Percentiles rank a stretch among this genome's conserved stretches.
Conservation (phyloP, 2,888 invertebrate genomes). For the Bellardia bayeri region DNA sequence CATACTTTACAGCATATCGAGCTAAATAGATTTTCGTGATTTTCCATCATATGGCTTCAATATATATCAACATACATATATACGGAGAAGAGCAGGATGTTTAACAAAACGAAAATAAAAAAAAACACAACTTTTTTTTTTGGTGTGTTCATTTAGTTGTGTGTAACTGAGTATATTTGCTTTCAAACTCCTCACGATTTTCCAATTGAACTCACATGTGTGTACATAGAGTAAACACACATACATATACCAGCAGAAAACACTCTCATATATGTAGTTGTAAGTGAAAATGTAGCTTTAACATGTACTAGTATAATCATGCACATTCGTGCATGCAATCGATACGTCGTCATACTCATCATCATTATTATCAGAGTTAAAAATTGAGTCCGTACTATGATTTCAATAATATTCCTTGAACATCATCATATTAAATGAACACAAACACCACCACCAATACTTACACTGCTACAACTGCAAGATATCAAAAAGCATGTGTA, state of each 20-base stretch:
- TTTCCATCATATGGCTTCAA: constrained; percentile 72
- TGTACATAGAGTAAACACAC: constrained; percentile 66
- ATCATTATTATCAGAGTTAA: constrained; percentile 70
- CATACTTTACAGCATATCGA: constrained; percentile 74
- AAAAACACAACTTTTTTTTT: constrained; percentile 24
- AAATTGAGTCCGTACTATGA: constrained; percentile 70
- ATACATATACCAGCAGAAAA: constrained; percentile 44
- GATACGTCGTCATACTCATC: constrained; percentile 81
- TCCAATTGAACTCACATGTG: constrained; percentile 81
- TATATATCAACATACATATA: constrained; percentile 7
- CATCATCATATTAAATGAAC: constrained; percentile 71
- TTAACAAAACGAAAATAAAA: not conserved
- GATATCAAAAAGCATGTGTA: constrained; percentile 67
- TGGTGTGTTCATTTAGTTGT: constrained; percentile 39
- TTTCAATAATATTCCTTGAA: constrained; percentile 70
- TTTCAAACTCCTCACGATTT: constrained; percentile 80
- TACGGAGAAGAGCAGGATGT: not conserved
- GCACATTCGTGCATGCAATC: constrained; percentile 83
- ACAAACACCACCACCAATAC: constrained; percentile 33
- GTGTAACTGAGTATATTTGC: constrained; percentile 71
- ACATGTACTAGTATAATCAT: constrained; percentile 68
- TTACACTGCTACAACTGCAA: constrained; percentile 47
- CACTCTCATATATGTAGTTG: not conserved
- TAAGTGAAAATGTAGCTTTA: constrained; percentile 73
- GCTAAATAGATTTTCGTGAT: constrained; percentile 74